Base-by-base conservation (phyloP, 2,797 vertebrate genomes). In the Lycodopsis pacificus region DNA sequence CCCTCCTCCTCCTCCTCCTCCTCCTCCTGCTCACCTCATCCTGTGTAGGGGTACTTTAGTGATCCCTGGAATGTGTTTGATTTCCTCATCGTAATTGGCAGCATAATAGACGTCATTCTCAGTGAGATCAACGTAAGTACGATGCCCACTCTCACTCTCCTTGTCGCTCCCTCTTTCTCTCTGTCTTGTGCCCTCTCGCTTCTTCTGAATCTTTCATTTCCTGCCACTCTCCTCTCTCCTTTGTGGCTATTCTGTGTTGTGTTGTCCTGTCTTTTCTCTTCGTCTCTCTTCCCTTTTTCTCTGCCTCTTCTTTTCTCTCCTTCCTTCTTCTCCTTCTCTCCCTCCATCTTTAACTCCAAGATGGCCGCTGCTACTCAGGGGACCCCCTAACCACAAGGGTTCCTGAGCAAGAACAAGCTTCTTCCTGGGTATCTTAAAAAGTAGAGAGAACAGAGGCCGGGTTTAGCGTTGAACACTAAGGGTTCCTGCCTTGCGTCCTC, bases 51-150 rank as follows among this genome's bases (percentile, higher is more conserved):
- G 95, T 99, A 99, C 97, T 99, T 99, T 99, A 99, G 98, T 98
- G 98, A 99, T 97, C 98, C 98, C 95, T 99, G 98, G 98, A 99
- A 99, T 99, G 97, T 99, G 96, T 99, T 99, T 99, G 98, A 99
- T 97, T 99, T 99, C 97, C 97, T 99, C 96, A 99, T 99, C 97
- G 98, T 99, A 96, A 99, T 99, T 98, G 98, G 98, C 97, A 99
- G 98, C 97, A 97, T 99, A 95, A 99, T 99, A 96, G 98, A 99
- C 97, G 97, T 99, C 97, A 99, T 99, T 97, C 98, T 99, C 96
- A 99, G 98, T 98, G 98, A 99, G 92, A 99, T 98, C 96, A 99
- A 99, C 97, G 98, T 99, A 98, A 99, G 98, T 99, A 99, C 95
- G 91, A 95, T 81, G 89, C 88, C 83, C 89, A 79, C 72, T 82